These are phyloP conservation scores for Aleiodes sp. DNA, from an alignment of 1,140 invertebrate genomes.

Conservation along the genomic window DNA sequence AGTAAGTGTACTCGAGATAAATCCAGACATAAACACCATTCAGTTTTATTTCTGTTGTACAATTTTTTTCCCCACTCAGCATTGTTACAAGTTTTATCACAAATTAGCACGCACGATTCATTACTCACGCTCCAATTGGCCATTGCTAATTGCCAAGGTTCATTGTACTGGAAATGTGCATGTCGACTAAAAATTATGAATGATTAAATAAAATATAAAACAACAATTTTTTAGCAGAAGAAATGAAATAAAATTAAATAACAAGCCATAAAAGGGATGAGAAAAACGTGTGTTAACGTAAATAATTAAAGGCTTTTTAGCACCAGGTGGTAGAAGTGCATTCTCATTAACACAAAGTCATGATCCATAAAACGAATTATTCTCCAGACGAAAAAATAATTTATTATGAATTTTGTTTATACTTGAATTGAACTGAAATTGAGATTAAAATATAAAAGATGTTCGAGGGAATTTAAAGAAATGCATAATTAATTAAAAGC, in stretches of 20 bases:
- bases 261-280: too few relatives aligned
- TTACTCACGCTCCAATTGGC: slow-evolving; percentile 29
- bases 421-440: too few relatives aligned
- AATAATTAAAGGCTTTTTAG: too few relatives aligned
- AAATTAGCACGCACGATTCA: slow-evolving; percentile 28
- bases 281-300: background rate
- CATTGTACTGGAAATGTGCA: slow-evolving; percentile 31
- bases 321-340: background rate
- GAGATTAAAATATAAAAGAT: too few relatives aligned
- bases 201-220: slow-evolving; percentile 9
- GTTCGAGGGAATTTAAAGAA: too few relatives aligned
- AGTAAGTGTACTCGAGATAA: too few relatives aligned
- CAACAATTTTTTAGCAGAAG: background rate
- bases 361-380: background rate
- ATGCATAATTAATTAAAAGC: too few relatives aligned
- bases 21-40: too few relatives aligned
- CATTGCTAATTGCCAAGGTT: slow-evolving; percentile 29
- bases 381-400: too few relatives aligned
- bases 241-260: too few relatives aligned
- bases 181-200: slow-evolving; percentile 18
- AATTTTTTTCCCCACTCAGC: slow-evolving; percentile 8
- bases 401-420: too few relatives aligned
- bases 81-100: background rate
- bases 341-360: too few relatives aligned
- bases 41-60: background rate